Percentiles rank a stretch among this genome's conserved stretches.
Evolutionary conservation across 2,888 invertebrate genomes (phyloP).

Genomic region (Blomia tropicalis): DNA sequence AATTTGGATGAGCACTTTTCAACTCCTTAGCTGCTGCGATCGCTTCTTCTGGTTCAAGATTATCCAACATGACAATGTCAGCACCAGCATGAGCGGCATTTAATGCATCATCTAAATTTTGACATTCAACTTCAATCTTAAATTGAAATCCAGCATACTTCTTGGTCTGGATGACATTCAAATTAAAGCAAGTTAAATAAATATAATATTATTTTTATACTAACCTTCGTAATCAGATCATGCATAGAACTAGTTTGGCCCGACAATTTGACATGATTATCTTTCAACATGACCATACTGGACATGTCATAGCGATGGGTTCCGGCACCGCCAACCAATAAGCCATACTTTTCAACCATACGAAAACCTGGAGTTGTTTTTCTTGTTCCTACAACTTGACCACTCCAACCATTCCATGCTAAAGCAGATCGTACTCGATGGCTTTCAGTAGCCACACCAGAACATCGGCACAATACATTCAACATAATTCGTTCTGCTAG

Average conservation of each 20-base stretch:
- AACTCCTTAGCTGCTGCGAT: slow-evolving; percentile 32
- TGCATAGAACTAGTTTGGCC: not conserved
- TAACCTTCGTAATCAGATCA: not conserved
- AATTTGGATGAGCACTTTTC: slow-evolving; percentile 33
- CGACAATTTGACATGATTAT: slow-evolving; percentile 38
- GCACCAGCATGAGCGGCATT: slow-evolving; percentile 37
- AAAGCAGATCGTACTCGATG: slow-evolving; percentile 10
- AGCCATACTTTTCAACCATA: slow-evolving; percentile 38
- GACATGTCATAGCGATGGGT: slow-evolving; percentile 38
- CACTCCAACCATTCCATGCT: slow-evolving; percentile 33
- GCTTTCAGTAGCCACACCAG: slow-evolving; percentile 37
- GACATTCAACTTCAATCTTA: slow-evolving; percentile 39
- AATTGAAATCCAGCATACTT: slow-evolving; percentile 34
- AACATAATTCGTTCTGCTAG: slow-evolving; percentile 37
- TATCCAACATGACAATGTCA: slow-evolving; percentile 39
- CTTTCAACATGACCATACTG: slow-evolving; percentile 39
- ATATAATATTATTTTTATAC: not conserved
- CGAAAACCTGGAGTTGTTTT: slow-evolving; percentile 40
- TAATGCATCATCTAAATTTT: slow-evolving; percentile 35
- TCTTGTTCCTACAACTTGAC: slow-evolving; percentile 37
- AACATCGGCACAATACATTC: slow-evolving; percentile 36
- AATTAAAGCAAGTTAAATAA: not conserved
- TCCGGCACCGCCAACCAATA: slow-evolving; percentile 37
- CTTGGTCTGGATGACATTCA: slow-evolving; percentile 24
- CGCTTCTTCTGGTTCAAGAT: slow-evolving; percentile 35